Conservation (phyloP, 2,113 vertebrate genomes). For the Grallaria varia region DNA sequence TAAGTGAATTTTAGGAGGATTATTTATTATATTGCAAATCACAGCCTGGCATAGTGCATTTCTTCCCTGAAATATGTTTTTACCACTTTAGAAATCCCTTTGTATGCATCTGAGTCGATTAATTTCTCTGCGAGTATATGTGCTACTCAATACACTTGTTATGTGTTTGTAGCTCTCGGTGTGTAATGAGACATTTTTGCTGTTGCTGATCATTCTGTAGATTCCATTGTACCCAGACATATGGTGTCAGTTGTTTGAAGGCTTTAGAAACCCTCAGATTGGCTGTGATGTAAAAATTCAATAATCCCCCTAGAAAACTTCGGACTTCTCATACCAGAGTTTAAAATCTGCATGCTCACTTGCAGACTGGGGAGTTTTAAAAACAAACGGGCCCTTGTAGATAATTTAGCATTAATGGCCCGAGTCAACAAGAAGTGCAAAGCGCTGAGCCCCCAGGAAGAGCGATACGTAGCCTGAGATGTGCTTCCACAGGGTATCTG, state of each 20-base stretch:
- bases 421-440: conserved; percentile 48
- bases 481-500: neutral
- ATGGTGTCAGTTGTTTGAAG: conserved; percentile 54
- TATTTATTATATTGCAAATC: conserved; percentile 62
- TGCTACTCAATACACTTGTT: conserved; percentile 38
- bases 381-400: conserved; percentile 52
- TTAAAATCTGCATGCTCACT: neutral
- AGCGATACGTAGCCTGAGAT: neutral
- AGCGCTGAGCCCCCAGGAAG: neutral
- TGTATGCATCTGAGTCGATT: conserved; percentile 49
- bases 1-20: conserved; percentile 60
- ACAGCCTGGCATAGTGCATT: conserved; percentile 5
- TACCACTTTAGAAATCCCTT: conserved; percentile 43
- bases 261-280: conserved; percentile 12
- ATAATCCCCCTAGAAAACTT: conserved; percentile 58
- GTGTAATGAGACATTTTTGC: conserved; percentile 59
- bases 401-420: conserved; percentile 55
- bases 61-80: conserved; percentile 42
- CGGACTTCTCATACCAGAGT: conserved; percentile 18
- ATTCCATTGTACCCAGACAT: conserved; percentile 45
- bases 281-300: conserved; percentile 43
- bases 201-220: conserved; percentile 43
- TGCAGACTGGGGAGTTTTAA: conserved; percentile 53
- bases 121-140: conserved; percentile 25
- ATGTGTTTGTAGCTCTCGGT: neutral